Base-by-base conservation (phyloP, 2,888 invertebrate genomes). In the Meiosimyza decipiens region DNA sequence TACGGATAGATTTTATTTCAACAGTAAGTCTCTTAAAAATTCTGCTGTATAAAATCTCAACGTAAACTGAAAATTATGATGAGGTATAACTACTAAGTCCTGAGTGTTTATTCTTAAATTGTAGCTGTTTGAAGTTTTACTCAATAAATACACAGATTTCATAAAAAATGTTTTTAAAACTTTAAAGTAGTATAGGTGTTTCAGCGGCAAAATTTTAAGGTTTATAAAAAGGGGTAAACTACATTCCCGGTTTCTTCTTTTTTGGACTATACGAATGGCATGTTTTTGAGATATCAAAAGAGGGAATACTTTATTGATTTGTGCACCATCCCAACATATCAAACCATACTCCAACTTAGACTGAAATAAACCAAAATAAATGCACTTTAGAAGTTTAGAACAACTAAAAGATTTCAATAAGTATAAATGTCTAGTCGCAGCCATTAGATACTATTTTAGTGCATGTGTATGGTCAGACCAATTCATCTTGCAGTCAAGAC, bases 81-180 rank as follows among this genome's bases (percentile, higher is more conserved):
- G n/a, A n/a, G n/a, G n/a, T n/a, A n/a, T n/a, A n/a, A n/a, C n/a
- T n/a, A n/a, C n/a, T n/a, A n/a, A n/a, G n/a, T n/a, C n/a, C n/a
- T n/a, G n/a, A n/a, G n/a, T n/a, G n/a, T n/a, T n/a, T n/a, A n/a
- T n/a, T n/a, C n/a, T n/a, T n/a, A n/a, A n/a, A n/a, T n/a, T n/a
- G n/a, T n/a, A n/a, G n/a, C n/a, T n/a, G n/a, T n/a, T n/a, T n/a
- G n/a, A n/a, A n/a, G n/a, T n/a, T n/a, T n/a, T n/a, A n/a, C n/a
- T n/a, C n/a, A n/a, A n/a, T n/a, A n/a, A n/a, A n/a, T n/a, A n/a
- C n/a, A n/a, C n/a, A n/a, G n/a, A n/a, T n/a, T n/a, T n/a, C n/a
- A n/a, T n/a, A n/a, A n/a, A n/a, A n/a, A n/a, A n/a, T 16, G n/a
- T 28, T 40, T 62, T 62, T 33, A 62, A n/a, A 5, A 62, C 40